Base-by-base conservation (phyloP, 1,140 invertebrate genomes). In the Cherax destructor region DNA sequence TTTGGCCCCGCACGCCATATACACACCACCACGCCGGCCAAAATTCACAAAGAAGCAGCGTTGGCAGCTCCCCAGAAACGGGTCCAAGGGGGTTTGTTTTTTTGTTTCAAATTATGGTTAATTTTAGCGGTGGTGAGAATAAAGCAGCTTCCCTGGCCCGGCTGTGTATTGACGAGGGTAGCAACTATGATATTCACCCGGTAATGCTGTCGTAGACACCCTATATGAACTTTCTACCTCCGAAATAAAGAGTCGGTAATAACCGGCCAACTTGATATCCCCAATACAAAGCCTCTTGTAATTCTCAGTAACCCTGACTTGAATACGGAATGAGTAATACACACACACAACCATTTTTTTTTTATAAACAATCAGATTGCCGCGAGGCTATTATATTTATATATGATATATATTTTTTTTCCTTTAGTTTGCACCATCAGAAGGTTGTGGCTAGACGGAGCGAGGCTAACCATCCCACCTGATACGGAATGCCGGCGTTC, bases 401-500 rank as follows among this genome's bases (percentile, higher is more conserved):
- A 10, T 41, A 10, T 56, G 52, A 56, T 56, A 10, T 56, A 13
- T 56, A 13, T 56, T 9, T 56, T 56, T 56, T 56, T 56, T 13
- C 52, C 1, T 80, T 50, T 24, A 47, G n/a, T 52, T 24, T 83
- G 18, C 18, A 52, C 59, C 56, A 59, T 59, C 52, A 24, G 52
- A 83, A 83, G 56, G 80, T 30, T n/a, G 80, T 21, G 49, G 84
- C 49, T 50, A 87, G 79, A 78, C 69, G 85, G 77, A 86, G 85
- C 90, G 79, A 87, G 84, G 90, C 90, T 74, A 83, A 52, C 81
- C 81, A 85, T 78, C 89, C 90, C 90, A 91, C 90, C 85, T 91
- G 90, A 91, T 91, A 91, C 83, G 90, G 90, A 86, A 87, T 91
- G 85, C 90, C 90, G 76, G 89, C 90, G 90, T 86, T 87, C 84